Percentiles rank a stretch among this genome's conserved stretches.
Conservation (phyloP, 2,888 invertebrate species). For the Dicyrtomina minuta region DNA sequence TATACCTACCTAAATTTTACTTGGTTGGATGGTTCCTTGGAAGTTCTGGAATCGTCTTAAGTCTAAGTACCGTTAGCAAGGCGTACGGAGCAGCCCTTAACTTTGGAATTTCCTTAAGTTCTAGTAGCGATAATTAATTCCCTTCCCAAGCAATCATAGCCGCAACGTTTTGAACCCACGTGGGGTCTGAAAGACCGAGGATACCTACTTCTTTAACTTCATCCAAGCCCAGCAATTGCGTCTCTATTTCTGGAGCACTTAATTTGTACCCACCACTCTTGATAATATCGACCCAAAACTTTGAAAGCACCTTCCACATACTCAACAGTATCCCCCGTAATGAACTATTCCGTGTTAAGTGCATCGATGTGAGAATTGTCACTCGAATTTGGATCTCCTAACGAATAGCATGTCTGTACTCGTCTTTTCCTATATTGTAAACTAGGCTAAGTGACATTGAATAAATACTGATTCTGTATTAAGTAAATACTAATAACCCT, state of each 20-base stretch:
- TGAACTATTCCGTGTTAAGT: slow-evolving; percentile 89
- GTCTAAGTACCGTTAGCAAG: slow-evolving; percentile 67
- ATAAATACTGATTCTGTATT: too few species aligned
- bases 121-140: slow-evolving; percentile 58
- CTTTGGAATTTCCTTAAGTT: slow-evolving; percentile 65
- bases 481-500: too few species aligned
- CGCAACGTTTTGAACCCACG: slow-evolving; percentile 75
- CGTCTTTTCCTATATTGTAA: too few species aligned
- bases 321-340: slow-evolving; percentile 75
- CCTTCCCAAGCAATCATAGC: slow-evolving; percentile 58
- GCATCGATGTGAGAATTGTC: too few species aligned
- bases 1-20: too few species aligned
- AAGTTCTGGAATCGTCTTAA: slow-evolving; percentile 66
- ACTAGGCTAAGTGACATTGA: too few species aligned
- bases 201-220: slow-evolving; percentile 75
- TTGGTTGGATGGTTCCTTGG: slow-evolving; percentile 81
- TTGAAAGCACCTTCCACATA: slow-evolving; percentile 67
- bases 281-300: slow-evolving; percentile 85
- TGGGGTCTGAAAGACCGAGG: slow-evolving; percentile 72
- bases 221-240: slow-evolving; percentile 72
- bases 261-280: slow-evolving; percentile 85
- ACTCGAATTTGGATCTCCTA: too few species aligned
- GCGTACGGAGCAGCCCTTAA: slow-evolving; percentile 71
- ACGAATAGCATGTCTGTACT: too few species aligned
- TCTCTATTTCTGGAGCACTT: slow-evolving; percentile 82